Evolutionary conservation across 2,113 vertebrate genomes (phyloP).

Genomic region (Cephalopholis sonnerati): DNA sequence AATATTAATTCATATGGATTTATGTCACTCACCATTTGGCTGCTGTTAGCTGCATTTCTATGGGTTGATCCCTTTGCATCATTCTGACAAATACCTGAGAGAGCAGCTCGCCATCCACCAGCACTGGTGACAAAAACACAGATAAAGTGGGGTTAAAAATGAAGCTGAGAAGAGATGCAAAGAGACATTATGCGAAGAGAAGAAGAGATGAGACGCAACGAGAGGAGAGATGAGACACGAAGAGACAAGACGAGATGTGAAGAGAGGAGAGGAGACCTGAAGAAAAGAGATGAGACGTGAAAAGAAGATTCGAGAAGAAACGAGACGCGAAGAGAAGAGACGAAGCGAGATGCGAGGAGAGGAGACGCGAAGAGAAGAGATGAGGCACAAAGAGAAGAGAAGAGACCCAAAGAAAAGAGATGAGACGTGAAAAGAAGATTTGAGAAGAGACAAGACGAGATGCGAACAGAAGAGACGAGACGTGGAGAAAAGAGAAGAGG

Average conservation of each 20-base stretch:
- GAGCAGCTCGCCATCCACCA: constrained; percentile 95
- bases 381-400: no score
- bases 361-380: no score
- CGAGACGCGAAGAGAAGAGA: constrained; percentile 23
- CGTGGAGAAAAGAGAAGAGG: neutral
- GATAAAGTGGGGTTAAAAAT: neutral
- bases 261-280: no score
- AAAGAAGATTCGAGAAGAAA: neutral
- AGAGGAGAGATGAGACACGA: constrained; percentile 24
- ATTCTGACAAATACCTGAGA: constrained; percentile 98
- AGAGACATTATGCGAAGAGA: no score
- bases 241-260: constrained; percentile 29
- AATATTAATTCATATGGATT: neutral
- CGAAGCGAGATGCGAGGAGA: no score
- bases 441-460: constrained; percentile 35
- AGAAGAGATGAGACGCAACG: neutral
- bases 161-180: constrained; percentile 33
- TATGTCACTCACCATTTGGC: constrained; percentile 94
- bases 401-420: no score
- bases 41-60: constrained; percentile 99
- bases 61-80: constrained; percentile 98
- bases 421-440: no score
- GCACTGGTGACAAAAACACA: constrained; percentile 85
- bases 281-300: no score
- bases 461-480: no score